Evolutionary conservation across 2,888 invertebrate species (phyloP).

Genomic region (Trichogramma evanescens): DNA sequence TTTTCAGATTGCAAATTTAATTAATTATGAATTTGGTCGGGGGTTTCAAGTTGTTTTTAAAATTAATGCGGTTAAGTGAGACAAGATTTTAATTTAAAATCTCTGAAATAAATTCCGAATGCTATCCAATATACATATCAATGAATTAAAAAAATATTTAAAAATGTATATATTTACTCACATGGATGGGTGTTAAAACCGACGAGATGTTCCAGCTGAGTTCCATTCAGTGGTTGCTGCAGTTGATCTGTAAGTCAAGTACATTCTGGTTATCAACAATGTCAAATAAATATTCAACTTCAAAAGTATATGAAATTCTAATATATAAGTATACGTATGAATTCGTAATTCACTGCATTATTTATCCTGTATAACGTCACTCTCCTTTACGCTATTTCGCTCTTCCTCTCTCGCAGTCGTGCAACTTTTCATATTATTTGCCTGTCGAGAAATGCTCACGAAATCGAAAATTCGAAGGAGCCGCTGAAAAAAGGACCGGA

Average conservation of each 20-base stretch:
- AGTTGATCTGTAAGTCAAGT: slow-evolving; percentile 12
- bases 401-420: background rate
- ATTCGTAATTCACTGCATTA: background rate
- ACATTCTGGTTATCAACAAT: background rate
- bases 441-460: background rate
- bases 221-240: slow-evolving; percentile 24
- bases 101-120: background rate
- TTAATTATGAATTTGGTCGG: too few relatives aligned
- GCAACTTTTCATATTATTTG: background rate
- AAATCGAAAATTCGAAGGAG: background rate
- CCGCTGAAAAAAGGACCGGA: background rate
- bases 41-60: too few relatives aligned
- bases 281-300: background rate
- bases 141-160: slow-evolving; percentile 6
- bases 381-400: background rate
- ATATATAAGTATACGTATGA: background rate
- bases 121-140: background rate
- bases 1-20: too few relatives aligned
- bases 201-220: slow-evolving; percentile 28
- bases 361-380: too few relatives aligned
- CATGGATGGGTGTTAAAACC: slow-evolving; percentile 22
- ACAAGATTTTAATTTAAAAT: background rate
- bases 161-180: slow-evolving; percentile 22
- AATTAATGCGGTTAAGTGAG: too few relatives aligned
- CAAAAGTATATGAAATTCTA: background rate